Evolutionary conservation across 1,140 invertebrate species (phyloP), one percentile per base, ranked within the genome.

Genomic region (Teleogryllus occipitalis): DNA sequence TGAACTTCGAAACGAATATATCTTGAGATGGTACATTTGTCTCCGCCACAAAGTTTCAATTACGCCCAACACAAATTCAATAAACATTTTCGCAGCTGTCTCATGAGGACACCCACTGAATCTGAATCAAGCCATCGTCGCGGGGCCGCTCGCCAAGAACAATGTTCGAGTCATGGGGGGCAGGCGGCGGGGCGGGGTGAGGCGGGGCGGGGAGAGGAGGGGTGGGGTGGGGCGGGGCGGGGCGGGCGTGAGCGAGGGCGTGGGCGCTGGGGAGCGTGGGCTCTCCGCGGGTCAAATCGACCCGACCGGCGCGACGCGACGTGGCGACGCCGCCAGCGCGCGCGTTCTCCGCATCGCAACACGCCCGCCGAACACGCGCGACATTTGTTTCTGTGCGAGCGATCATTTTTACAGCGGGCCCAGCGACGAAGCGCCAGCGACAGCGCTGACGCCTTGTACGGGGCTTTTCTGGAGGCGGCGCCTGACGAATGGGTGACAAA

Each of bases 1-100:
- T 65, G 10, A 65, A 65, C 54, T 65, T 65, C 54, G 18, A 65
- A 10, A 14, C 54, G 10, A 65, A 65, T 65, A 65, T 65, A 10
- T 18, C 54, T 18, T 10, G 54, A 14, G 54, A 65, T 65, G 18
- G 54, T 10, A 65, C 54, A 65, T 65, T 65, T 65, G 54, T 65
- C 54, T 65, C 54, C 54, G 54, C 10, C 54, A 65, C 54, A 65
- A 65, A 65, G 54, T 65, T 65, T 65, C 54, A 65, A 65, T 65
- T 65, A 65, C 54, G 54, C 54, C 54, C 54, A 65, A 65, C 54
- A 65, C 54, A 65, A 65, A 65, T 65, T 65, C 54, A 65, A 65
- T 65, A 65, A 65, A 65, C 54, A 10, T 65, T 18, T 18, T 65
- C 54, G 18, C 54, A 65, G 18, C 54, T 65, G 54, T 65, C 54